Evolutionary conservation across 2,888 invertebrate species (phyloP).

Genomic region (Coremacera marginata): DNA sequence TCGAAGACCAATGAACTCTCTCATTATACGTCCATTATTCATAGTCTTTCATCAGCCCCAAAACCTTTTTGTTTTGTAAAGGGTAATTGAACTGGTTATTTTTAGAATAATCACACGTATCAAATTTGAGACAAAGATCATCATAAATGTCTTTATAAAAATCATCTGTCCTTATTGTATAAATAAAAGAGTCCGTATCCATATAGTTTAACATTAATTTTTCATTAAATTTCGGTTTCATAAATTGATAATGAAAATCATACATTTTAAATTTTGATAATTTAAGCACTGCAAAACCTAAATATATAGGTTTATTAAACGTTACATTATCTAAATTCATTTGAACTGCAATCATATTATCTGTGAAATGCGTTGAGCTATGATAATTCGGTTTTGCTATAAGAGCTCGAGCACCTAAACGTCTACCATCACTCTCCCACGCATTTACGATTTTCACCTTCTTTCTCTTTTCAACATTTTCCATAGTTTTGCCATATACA

Average conservation of each 20-base stretch:
- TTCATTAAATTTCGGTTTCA: no score
- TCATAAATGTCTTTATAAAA: no score
- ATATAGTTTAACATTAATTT: no score
- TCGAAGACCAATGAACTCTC: no score
- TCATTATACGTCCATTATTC: background rate
- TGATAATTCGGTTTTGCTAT: no score
- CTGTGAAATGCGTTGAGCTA: background rate
- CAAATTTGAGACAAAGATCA: no score
- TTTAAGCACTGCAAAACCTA: background rate
- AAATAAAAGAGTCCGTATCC: no score
- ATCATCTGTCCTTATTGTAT: no score
- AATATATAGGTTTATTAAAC: background rate
- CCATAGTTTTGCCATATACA: no score
- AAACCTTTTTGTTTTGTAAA: no score
- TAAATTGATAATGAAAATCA: background rate
- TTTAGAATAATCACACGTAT: background rate
- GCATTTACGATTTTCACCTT: background rate
- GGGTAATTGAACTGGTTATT: background rate
- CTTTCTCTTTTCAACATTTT: background rate
- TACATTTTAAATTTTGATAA: background rate
- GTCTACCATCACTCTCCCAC: background rate
- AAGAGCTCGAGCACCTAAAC: no score
- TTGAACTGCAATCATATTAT: background rate
- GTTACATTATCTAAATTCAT: background rate
- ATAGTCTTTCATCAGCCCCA: background rate